Evolutionary conservation across 2,888 invertebrate species (phyloP).

Genomic region (Aporophyla lueneburgensis): DNA sequence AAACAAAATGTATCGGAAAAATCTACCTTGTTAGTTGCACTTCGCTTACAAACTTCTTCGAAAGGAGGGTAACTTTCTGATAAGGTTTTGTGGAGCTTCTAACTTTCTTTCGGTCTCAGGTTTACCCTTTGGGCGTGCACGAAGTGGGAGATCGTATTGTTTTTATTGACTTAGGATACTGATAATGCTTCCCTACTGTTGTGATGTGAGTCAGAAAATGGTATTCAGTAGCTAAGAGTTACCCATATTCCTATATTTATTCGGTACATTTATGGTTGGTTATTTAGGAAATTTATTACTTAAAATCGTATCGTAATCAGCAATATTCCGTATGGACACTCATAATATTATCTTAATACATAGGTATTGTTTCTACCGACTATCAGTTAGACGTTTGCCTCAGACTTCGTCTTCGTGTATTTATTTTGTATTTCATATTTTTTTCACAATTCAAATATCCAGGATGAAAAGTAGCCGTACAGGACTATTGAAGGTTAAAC

Average conservation of each 20-base stretch:
- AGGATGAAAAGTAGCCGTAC: neutral
- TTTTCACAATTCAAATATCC: neutral
- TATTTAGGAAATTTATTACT: too few species aligned
- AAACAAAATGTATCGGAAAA: conserved; percentile 54
- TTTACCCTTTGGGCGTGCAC: conserved; percentile 36
- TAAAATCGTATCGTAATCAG: too few species aligned
- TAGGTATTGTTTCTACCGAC: neutral
- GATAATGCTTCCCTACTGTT: neutral
- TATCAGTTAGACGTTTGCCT: too few species aligned
- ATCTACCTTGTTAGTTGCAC: conserved; percentile 39
- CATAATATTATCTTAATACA: neutral
- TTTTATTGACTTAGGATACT: conserved; percentile 26
- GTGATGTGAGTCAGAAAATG: neutral
- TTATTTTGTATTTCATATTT: neutral
- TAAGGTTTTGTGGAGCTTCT: conserved; percentile 46
- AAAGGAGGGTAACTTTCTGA: conserved; percentile 43
- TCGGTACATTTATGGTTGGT: neutral
- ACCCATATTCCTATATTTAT: neutral
- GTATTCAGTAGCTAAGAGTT: too few species aligned
- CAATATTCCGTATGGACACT: neutral
- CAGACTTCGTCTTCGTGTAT: neutral
- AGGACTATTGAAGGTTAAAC: too few species aligned
- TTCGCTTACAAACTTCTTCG: conserved; percentile 44
- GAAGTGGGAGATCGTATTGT: conserved; percentile 13
- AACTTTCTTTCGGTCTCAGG: conserved; percentile 39